Evolutionary conservation across 1,140 invertebrate genomes (phyloP).

Genomic region (Aphelenchoides fujianensis): DNA sequence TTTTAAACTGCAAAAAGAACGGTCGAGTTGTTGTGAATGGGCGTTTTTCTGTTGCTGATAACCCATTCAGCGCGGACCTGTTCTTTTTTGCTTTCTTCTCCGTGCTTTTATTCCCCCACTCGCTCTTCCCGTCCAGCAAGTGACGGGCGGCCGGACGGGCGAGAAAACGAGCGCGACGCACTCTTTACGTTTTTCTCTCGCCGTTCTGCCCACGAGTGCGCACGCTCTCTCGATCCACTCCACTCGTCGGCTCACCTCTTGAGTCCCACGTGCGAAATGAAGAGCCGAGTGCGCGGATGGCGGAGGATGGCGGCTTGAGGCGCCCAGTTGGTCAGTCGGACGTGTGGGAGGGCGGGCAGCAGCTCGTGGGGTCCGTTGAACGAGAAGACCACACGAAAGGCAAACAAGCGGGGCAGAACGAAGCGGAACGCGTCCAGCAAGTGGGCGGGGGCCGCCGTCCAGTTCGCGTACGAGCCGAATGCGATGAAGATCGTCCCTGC

Average conservation of each 20-base stretch:
- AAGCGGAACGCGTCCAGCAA: constrained; percentile 33
- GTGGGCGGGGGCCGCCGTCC: constrained; percentile 39
- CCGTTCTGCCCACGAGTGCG: too few relatives aligned
- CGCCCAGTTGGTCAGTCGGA: constrained; percentile 35
- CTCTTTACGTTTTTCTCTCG: too few relatives aligned
- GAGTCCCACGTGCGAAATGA: constrained; percentile 53
- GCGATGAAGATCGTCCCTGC: constrained; percentile 51
- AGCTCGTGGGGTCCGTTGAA: constrained; percentile 36
- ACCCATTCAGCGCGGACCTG: too few relatives aligned
- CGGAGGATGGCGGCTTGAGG: constrained; percentile 46
- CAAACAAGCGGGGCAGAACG: constrained; percentile 32
- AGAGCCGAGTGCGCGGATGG: constrained; percentile 44
- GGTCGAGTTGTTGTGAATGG: too few relatives aligned
- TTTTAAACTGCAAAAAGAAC: constrained; percentile 41
- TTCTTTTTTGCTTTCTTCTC: too few relatives aligned
- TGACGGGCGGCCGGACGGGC: too few relatives aligned
- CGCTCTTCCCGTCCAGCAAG: too few relatives aligned
- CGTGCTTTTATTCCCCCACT: too few relatives aligned
- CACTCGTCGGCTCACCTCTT: constrained; percentile 47
- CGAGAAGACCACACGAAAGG: constrained; percentile 47
- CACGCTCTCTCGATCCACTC: constrained; percentile 24
- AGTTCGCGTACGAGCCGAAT: constrained; percentile 44
- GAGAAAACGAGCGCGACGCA: too few relatives aligned
- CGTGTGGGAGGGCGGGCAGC: constrained; percentile 9
- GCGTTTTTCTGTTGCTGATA: too few relatives aligned